Base-by-base conservation (phyloP, 2,113 vertebrate species). In the Syrmaticus mikado region DNA sequence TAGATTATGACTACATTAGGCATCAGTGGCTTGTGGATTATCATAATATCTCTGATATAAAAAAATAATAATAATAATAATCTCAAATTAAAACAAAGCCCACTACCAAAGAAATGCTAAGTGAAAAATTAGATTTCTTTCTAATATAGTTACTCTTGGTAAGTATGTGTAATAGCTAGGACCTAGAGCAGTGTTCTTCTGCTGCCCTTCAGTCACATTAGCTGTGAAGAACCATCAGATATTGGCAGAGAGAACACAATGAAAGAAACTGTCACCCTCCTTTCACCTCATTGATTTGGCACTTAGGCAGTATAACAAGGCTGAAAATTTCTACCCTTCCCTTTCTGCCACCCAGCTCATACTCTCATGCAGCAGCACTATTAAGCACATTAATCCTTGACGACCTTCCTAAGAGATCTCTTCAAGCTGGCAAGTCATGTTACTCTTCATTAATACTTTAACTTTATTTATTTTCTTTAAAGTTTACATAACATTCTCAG, bases 41-140 rank as follows among this genome's bases (percentile, higher is more conserved):
- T 79, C 68, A 87, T 50, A 95, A n/a, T 87, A 90, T 84, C 66
- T 82, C 50, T 57, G 95, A 94, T 83, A n/a, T n/a, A n/a, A 70
- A 91, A 82, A 96, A 89, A 13, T 22, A 14, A 41, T 3, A 43
- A 43, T 6, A 43, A 43, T 38, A 38, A 38, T 38, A 43, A 87
- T 93, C 20, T 15, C 53, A 92, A 87, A 72, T 87, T 83, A 89
- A 93, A 95, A 53, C 14, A 83, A 82, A 82, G 83, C 6, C 77
- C 72, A 50, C 45, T 82, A 40, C n/a, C 61, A 62, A 24, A 65
- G 80, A 81, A 57, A 90, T 25, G 16, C 3, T 78, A 89, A 60
- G 71, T 87, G 83, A 65, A 61, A 93, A 75, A 74, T 4, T 5
- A 19, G 17, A 43, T 76, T 41, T 66, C 46, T 71, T 76, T 34